Conservation (phyloP, 2,797 vertebrate genomes). For the Cygnus olor region DNA sequence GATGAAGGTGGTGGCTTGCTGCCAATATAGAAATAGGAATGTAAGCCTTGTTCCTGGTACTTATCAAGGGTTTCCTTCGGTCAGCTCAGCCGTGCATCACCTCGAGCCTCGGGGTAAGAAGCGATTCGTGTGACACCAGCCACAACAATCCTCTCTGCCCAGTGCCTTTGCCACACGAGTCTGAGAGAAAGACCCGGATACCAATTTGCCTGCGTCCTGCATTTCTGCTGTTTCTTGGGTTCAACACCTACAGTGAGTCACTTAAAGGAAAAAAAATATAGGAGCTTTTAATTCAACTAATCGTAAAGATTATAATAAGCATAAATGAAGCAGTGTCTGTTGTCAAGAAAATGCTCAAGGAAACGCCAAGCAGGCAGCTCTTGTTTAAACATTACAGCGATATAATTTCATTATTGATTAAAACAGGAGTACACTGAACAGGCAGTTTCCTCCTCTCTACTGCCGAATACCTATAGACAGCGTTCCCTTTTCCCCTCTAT, state of each 20-base stretch:
- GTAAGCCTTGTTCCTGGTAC: not conserved
- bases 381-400: not conserved
- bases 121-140: accelerated
- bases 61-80: not conserved
- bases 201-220: not conserved
- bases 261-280: not conserved
- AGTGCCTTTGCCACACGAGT: accelerated
- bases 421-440: not conserved
- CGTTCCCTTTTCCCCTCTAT: not conserved
- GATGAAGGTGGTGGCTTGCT: not conserved
- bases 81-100: not conserved
- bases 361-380: not conserved
- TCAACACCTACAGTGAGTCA: not conserved
- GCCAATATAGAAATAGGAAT: not conserved
- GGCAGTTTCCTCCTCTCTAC: not conserved
- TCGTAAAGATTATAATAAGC: not conserved
- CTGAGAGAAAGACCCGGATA: not conserved
- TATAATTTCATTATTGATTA: not conserved
- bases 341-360: not conserved
- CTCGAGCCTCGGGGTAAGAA: not conserved
- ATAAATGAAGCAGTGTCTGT: not conserved
- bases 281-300: not conserved
- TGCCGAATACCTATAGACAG: not conserved
- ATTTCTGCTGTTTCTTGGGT: not conserved
- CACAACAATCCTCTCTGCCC: not conserved